phyloP scores from a whole-genome alignment of 2,888 invertebrate species.

The Phymatocera aterrima region DNA sequence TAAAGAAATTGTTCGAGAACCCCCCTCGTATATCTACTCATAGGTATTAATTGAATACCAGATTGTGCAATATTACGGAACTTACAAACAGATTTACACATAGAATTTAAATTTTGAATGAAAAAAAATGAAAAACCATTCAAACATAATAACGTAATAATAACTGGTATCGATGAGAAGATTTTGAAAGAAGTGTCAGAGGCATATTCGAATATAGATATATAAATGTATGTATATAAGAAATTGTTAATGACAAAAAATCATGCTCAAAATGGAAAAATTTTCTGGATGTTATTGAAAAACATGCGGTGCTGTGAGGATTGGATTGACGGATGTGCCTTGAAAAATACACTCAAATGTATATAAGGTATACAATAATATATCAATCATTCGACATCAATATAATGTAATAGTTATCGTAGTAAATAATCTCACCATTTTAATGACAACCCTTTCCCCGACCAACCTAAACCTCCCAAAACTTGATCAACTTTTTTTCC shows the following conservation, averaged over 20 bases:
- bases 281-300: not conserved
- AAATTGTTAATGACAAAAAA: not conserved
- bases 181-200: not conserved
- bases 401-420: slow-evolving; percentile 50
- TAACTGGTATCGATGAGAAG: not conserved
- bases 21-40: too few relatives aligned
- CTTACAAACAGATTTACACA: not conserved
- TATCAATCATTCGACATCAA: slow-evolving; percentile 60
- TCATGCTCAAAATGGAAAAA: not conserved
- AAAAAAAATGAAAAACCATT: slow-evolving; percentile 34
- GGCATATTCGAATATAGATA: slow-evolving; percentile 20
- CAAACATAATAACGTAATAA: slow-evolving; percentile 24
- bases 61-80: not conserved
- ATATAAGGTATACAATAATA: slow-evolving; percentile 50
- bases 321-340: slow-evolving; percentile 73
- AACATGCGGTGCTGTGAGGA: slow-evolving; percentile 72
- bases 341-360: slow-evolving; percentile 59
- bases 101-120: slow-evolving; percentile 34
- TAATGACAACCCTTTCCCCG: not conserved
- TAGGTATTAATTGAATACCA: not conserved
- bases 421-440: slow-evolving; percentile 57
- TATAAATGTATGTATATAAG: not conserved
- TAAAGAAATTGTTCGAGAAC: too few relatives aligned
- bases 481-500: not conserved
- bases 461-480: not conserved